Evolutionary conservation across 1,140 invertebrate species (phyloP).

Genomic region (Macrobrachium rosenbergii): DNA sequence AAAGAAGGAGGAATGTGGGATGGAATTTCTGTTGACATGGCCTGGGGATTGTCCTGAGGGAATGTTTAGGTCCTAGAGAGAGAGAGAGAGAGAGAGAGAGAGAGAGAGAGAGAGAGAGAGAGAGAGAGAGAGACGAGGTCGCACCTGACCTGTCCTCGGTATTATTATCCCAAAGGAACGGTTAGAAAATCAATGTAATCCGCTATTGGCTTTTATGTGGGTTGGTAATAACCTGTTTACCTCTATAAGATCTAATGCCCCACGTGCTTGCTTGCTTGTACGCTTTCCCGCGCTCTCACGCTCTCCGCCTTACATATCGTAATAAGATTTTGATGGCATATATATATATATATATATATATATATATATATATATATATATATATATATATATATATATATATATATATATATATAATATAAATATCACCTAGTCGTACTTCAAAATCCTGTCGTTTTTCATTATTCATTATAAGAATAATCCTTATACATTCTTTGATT

Average conservation of each 20-base stretch:
- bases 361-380: no score
- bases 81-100: conserved; percentile 23
- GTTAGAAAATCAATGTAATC: neutral
- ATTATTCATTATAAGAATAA: no score
- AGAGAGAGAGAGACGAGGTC: neutral
- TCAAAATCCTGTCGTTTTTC: no score
- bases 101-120: neutral
- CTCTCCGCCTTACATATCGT: neutral
- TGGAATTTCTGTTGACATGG: neutral
- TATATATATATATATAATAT: no score
- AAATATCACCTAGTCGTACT: no score
- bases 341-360: no score
- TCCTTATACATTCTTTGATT: no score
- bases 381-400: no score
- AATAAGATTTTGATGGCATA: no score
- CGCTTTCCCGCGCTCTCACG: neutral
- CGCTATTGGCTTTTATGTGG: neutral
- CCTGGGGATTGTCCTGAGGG: neutral
- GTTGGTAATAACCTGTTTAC: neutral
- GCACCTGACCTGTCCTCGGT: neutral
- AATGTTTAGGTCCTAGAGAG: neutral
- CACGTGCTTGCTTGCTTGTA: neutral
- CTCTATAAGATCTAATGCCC: neutral
- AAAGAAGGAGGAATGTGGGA: neutral
- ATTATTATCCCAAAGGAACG: neutral